Evolutionary conservation across 1,140 invertebrate species (phyloP).

Genomic region (Brachionus koreanus): DNA sequence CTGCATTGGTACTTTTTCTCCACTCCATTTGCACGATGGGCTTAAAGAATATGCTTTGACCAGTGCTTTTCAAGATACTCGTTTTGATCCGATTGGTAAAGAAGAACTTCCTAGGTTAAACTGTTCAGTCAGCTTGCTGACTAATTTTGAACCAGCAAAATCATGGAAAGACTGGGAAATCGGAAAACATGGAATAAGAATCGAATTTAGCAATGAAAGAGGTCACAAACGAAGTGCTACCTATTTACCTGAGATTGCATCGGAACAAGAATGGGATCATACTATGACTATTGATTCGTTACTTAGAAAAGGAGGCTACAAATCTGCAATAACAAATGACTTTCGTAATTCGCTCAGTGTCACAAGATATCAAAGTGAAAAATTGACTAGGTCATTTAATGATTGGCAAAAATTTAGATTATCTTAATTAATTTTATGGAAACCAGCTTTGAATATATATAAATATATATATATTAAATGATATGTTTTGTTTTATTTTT

Average conservation of each 20-base stretch:
- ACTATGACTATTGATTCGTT: conserved; percentile 77
- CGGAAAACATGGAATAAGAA: conserved; percentile 92
- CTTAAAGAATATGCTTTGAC: conserved; percentile 92
- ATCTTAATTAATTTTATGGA: background rate
- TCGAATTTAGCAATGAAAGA: conserved; percentile 92
- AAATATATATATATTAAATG: no score
- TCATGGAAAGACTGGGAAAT: conserved; percentile 96
- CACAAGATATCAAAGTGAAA: conserved; percentile 87
- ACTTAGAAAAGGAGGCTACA: conserved; percentile 91
- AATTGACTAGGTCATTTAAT: conserved; percentile 74
- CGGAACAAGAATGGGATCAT: conserved; percentile 77
- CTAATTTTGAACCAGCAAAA: conserved; percentile 87
- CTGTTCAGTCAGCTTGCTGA: conserved; percentile 89
- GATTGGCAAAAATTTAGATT: conserved; percentile 58
- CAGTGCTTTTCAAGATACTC: conserved; percentile 93
- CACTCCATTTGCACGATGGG: conserved; percentile 85
- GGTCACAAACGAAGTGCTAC: conserved; percentile 91
- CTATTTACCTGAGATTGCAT: conserved; percentile 92
- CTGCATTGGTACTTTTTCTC: conserved; percentile 63
- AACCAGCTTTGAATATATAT: background rate
- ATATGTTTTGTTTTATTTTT: background rate
- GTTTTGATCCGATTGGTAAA: conserved; percentile 87
- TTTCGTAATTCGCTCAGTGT: conserved; percentile 81
- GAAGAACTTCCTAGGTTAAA: conserved; percentile 87
- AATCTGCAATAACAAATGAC: conserved; percentile 79